Evolutionary conservation across 1,140 invertebrate species (phyloP).

Genomic region (Ptiloglossa arizonensis): DNA sequence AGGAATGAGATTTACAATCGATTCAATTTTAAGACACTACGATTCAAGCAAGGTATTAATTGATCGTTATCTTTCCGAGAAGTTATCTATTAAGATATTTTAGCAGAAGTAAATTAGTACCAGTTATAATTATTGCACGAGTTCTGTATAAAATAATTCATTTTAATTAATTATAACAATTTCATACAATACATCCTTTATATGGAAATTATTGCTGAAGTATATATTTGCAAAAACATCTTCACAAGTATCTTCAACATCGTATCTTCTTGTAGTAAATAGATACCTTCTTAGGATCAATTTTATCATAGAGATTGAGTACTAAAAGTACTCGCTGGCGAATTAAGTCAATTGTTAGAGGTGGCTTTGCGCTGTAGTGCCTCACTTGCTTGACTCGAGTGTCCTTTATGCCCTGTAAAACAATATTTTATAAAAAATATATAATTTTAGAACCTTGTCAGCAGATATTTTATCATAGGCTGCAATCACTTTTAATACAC

Average conservation of each 20-base stretch:
- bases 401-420: conserved; percentile 85
- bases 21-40: conserved; percentile 66
- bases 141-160: neutral
- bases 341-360: conserved; percentile 91
- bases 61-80: conserved; percentile 40
- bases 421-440: conserved; percentile 79
- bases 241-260: conserved; percentile 33
- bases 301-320: conserved; percentile 97
- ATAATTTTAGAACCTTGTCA: conserved; percentile 86
- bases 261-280: conserved; percentile 44
- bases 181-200: neutral
- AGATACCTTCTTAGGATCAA: conserved; percentile 94
- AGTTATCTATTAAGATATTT: conserved; percentile 52
- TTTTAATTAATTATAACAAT: neutral
- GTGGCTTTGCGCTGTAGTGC: conserved; percentile 88
- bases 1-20: conserved; percentile 31
- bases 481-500: conserved; percentile 89
- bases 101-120: conserved; percentile 8
- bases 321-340: conserved; percentile 94
- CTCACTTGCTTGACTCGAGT: conserved; percentile 83
- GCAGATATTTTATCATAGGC: conserved; percentile 90
- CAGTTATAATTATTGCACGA: neutral
- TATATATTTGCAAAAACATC: conserved; percentile 18
- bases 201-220: neutral
- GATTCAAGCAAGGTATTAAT: conserved; percentile 75